phyloP scores from a whole-genome alignment of 1,140 invertebrate species.

The Sycophaga agraensis region DNA sequence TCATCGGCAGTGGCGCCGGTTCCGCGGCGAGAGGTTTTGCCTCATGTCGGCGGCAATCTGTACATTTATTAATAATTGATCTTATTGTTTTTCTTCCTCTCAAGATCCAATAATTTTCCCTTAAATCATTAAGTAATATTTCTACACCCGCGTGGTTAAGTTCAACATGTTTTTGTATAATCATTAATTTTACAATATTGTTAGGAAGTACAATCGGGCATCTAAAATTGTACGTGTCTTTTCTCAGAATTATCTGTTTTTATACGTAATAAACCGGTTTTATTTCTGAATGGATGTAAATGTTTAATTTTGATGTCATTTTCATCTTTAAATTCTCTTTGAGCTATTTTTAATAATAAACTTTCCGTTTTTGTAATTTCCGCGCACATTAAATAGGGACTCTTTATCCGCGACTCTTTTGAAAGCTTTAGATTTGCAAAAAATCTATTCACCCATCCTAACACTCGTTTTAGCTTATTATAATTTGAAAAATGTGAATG shows the following conservation, averaged over 20 bases:
- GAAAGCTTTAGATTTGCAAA: constrained; percentile 29
- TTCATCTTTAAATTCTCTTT: no score
- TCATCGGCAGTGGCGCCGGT: constrained; percentile 30
- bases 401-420: no score
- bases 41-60: constrained; percentile 6
- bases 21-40: constrained; percentile 13
- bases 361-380: no score
- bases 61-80: constrained; percentile 8
- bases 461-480: constrained; percentile 34
- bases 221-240: no score
- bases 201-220: constrained; percentile 29
- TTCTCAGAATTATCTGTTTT: no score
- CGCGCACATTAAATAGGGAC: no score
- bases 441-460: constrained; percentile 29
- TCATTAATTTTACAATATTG: no score
- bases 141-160: constrained; percentile 4
- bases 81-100: neutral
- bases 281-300: no score
- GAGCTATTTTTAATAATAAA: no score
- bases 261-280: no score
- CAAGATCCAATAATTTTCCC: constrained; percentile 28
- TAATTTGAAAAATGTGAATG: constrained; percentile 30
- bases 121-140: constrained; percentile 15
- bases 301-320: no score
- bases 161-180: neutral